Conservation (phyloP, 2,888 invertebrate species). For the Polyploca ridens region DNA sequence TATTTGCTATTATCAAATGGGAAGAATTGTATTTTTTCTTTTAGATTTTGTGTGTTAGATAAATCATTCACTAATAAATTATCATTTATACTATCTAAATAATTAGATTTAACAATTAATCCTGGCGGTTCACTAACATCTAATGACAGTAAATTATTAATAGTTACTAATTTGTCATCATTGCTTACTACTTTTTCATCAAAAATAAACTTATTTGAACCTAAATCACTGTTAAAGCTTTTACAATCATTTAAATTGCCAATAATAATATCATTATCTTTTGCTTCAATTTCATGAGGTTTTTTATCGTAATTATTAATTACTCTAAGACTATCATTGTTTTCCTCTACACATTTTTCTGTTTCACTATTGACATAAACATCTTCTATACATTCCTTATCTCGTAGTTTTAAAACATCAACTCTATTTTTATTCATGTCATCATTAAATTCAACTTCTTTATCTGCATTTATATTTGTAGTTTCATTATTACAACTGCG, state of each 20-base stretch:
- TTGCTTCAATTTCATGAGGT: background rate
- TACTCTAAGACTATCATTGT: background rate
- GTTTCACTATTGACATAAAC: background rate
- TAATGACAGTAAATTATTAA: background rate
- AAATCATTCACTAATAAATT: background rate
- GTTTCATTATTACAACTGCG: background rate
- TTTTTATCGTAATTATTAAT: background rate
- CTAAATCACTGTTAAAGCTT: background rate
- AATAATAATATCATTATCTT: background rate
- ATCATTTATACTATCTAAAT: background rate
- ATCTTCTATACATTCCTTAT: background rate
- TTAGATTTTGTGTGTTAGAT: background rate
- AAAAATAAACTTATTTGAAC: background rate
- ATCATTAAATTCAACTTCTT: background rate
- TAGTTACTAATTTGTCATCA: background rate
- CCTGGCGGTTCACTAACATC: background rate
- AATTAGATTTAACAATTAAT: background rate
- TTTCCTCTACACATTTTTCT: background rate
- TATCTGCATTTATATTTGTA: background rate
- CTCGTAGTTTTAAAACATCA: background rate
- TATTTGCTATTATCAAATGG: background rate
- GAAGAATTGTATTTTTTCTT: background rate
- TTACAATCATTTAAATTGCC: background rate
- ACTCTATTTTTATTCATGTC: background rate
- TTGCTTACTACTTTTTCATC: background rate